Evolutionary conservation across 2,888 invertebrate species (phyloP), one percentile per base, ranked within the genome.

Genomic region (Synergus laeviventris): DNA sequence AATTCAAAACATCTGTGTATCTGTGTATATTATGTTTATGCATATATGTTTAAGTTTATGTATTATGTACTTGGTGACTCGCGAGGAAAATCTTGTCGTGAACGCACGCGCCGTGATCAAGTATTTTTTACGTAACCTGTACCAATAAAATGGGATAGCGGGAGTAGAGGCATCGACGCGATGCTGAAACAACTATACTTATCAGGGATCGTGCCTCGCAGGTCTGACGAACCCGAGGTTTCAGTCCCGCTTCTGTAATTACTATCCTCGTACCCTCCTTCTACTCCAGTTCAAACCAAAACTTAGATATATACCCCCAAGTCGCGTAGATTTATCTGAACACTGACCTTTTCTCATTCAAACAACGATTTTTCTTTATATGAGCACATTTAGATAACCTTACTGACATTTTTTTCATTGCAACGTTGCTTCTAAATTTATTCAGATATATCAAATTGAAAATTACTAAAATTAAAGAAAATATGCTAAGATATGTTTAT

Each of bases 131-230:
- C 84, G 82, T 86, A 85, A 87, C 85, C 87, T 87, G 87, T 86
- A 88, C 87, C 87, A 89, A 89, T 90, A 89, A 90, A 88, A 87
- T 87, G 86, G 87, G 86, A 89, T 89, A 89, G 89, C 87, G 87
- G 86, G 88, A 87, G 88, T 88, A 85, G 85, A 86, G 86, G 87
- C 86, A 88, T 87, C 87, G 88, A 86, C 88, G 87, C 87, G 87
- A 88, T 88, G 84, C 86, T 86, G 89, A 87, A 90, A 90, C 89
- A 89, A 89, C 89, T 90, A 90, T 90, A 90, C 90, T 90, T 90
- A 90, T 89, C 89, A 87, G 84, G 84, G 87, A 90, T 90, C 90
- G 89, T 90, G 89, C 90, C 89, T 90, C 84, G 89, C 86, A 90
- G 89, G 86, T 87, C 87, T 86, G 87, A 85, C 84, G 84, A 83